These are phyloP conservation scores for Andrena marginata DNA, from an alignment of 2,888 invertebrate species.

Conservation along the genomic window DNA sequence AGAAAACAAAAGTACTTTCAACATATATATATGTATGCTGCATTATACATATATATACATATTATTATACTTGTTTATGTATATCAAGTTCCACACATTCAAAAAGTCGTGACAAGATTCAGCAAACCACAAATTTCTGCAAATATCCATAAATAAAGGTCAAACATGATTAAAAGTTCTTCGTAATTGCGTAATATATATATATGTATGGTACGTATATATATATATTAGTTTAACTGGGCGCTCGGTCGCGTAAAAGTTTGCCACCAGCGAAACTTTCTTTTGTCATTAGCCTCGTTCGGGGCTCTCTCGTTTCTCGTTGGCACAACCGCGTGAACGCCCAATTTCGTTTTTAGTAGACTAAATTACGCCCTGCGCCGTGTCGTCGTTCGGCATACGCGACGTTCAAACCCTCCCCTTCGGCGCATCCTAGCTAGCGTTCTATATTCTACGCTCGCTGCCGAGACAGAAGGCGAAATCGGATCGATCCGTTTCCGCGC, in stretches of 20 bases:
- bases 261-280: slow-evolving; percentile 38
- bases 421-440: background rate
- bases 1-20: slow-evolving; percentile 41
- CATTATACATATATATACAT: slow-evolving; percentile 70
- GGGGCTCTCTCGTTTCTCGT: slow-evolving; percentile 32
- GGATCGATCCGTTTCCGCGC: background rate
- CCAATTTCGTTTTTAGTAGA: slow-evolving; percentile 76
- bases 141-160: slow-evolving; percentile 83
- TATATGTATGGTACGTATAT: slow-evolving; percentile 78
- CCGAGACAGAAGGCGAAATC: background rate
- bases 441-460: background rate
- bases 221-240: slow-evolving; percentile 76
- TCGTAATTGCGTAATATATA: slow-evolving; percentile 77
- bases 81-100: slow-evolving; percentile 83
- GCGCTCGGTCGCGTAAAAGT: slow-evolving; percentile 53
- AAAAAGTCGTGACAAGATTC: slow-evolving; percentile 84
- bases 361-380: slow-evolving; percentile 79
- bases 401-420: slow-evolving; percentile 31
- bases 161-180: slow-evolving; percentile 83
- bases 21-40: slow-evolving; percentile 69
- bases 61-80: slow-evolving; percentile 73
- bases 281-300: slow-evolving; percentile 24
- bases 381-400: slow-evolving; percentile 74
- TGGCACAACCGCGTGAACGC: slow-evolving; percentile 68
- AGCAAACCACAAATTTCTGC: slow-evolving; percentile 85